Base-by-base conservation (phyloP, 30 jellyfish, hydroid and myxozoan genomes). In the Aurelia sp. region DNA sequence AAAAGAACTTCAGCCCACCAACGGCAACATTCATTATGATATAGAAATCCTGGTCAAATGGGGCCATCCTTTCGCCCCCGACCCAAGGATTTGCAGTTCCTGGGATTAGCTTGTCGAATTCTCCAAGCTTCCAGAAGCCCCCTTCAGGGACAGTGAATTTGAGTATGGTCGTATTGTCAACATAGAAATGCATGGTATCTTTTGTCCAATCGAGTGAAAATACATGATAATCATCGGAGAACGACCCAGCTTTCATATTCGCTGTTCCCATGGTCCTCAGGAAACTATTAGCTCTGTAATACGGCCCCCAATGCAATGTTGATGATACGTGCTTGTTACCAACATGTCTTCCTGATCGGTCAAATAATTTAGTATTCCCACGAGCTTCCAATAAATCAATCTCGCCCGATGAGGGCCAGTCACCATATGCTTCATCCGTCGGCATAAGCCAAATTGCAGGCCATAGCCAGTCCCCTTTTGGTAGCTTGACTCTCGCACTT, bases 361-460 rank as follows among this genome's bases (percentile, higher is more conserved):
- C 85, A 12, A 18, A 18, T 62, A 90, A 60, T 18, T 74, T 58
- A 30, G 78, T 86, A 60, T 90, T 90, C 18, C 97, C 97, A 10
- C 97, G 80, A 10, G 97, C 69, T 72, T 90, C 97, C 27, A 90
- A 22, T 17, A 90, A 35, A 50, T 90, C 97, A 44, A 90, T 84
- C 70, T 90, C 97, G 6, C 97, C 97, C 19, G 97, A 90, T 15
- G 97, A 69, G 40, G 97, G 97, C 97, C 97, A 90, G 76, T 90
- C 96, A 18, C 97, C 97, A 71, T 90, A 90, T 0, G 73, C 97
- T 9, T 78, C 85, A 48, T 83, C 78, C 40, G 66, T 78, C 48
- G 97, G 97, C 96, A 83, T 75, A 20, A 90, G 71, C 95, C 95
- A 90, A 44, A 90, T 71, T 2, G 95, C 95, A 35, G 97, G 97